Evolutionary conservation across 2,888 invertebrate species (phyloP), one percentile per base, ranked within the genome.

Genomic region (Eretmocerus hayati): DNA sequence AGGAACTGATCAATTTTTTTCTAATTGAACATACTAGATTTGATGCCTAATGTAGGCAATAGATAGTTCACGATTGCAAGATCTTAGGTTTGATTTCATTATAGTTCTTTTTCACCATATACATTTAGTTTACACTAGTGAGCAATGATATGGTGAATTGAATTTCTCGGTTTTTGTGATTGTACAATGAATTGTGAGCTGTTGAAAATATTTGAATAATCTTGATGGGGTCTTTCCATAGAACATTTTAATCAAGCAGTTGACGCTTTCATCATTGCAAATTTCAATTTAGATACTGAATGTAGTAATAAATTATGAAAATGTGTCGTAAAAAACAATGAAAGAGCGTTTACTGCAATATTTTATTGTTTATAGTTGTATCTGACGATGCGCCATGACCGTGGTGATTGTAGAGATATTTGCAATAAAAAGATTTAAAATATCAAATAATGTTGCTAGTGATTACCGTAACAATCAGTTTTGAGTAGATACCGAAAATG

Each of bases 401-500:
- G 59, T 61, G 64, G 62, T 62, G 63, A 65, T 62, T 67, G 65
- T 67, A 67, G 67, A 62, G 56, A 58, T 65, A 64, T 67, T 67
- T 67, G 61, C 63, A 67, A 67, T 66, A 66, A 66, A 66, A 65
- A 22, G 40, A 13, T 53, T n/a, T 38, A 52, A 54, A 54, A 42
- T 26, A 26, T 37, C 22, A 30, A 32, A 39, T 3, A 43, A 41
- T 31, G 41, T 31, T 46, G 21, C 30, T 26, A 26, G 6, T 43
- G 19, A 32, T 13, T 32, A 26, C 23, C 36, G 22, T 21, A 39
- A 39, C 9, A 33, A 33, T 31, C 15, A 43, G 38, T 22, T 11
- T 22, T 9, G 15, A 37, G 19, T 26, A 6, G 8, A 26, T 26
- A 26, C 26, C 11, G 8, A 26, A 11, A 9, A 26, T 19, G 44